Conservation (phyloP, 2,888 invertebrate species). For the Euphydryas editha region DNA sequence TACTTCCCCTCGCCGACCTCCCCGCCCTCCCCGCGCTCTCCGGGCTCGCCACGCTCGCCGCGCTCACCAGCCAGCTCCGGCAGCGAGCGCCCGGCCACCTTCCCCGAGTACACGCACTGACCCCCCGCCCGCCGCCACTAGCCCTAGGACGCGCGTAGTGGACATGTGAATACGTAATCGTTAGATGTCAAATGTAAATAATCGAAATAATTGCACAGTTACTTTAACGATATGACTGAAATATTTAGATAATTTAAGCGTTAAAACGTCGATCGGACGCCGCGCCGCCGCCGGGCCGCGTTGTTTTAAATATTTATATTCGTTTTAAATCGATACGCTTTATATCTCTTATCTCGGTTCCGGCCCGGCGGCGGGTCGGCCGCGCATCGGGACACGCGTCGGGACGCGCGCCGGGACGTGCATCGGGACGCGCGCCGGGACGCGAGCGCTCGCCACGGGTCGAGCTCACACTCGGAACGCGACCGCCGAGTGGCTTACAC, state of each 20-base stretch:
- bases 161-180: conserved; percentile 69
- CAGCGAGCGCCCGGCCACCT: conserved; percentile 68
- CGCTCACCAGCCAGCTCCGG: conserved; percentile 64
- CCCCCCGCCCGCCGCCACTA: conserved; percentile 73
- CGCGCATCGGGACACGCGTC: conserved; percentile 25
- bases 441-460: too few relatives aligned
- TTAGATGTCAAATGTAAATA: conserved; percentile 74
- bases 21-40: conserved; percentile 44
- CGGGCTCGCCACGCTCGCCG: conserved; percentile 44
- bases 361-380: conserved; percentile 60
- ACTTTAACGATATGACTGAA: conserved; percentile 77
- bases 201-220: conserved; percentile 66
- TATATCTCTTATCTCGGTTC: conserved; percentile 68
- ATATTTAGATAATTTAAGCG: conserved; percentile 65
- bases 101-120: conserved; percentile 62
- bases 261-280: conserved; percentile 54
- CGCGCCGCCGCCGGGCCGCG: conserved; percentile 56
- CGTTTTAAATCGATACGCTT: conserved; percentile 78
- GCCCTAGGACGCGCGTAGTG: conserved; percentile 71
- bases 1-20: conserved; percentile 67
- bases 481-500: conserved; percentile 61
- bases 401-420: conserved; percentile 8
- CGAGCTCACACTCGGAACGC: conserved; percentile 19
- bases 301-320: conserved; percentile 64
- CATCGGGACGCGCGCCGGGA: conserved; percentile 2